A percentile compares a stretch with the other conserved stretches of the same genome.
Conservation (phyloP, 2,113 vertebrate genomes). For the Falco punctatus region DNA sequence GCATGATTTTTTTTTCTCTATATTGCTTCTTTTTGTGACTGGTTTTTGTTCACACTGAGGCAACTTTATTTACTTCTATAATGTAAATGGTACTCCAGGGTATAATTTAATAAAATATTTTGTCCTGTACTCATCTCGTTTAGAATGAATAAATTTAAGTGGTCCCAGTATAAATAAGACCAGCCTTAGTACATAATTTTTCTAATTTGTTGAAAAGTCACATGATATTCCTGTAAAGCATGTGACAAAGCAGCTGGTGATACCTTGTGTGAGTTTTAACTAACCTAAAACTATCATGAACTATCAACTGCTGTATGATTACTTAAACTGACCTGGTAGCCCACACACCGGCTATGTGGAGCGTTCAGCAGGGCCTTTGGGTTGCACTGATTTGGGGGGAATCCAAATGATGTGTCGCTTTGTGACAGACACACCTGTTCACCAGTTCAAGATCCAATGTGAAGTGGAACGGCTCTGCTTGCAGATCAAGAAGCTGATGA, state of each 20-base stretch:
- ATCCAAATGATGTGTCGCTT: too few relatives aligned
- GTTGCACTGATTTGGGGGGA: neutral
- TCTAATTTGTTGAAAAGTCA: neutral
- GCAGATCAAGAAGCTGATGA: accelerated
- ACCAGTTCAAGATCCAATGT: neutral
- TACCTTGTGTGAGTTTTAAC: neutral
- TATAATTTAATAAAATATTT: neutral
- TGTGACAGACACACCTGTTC: neutral
- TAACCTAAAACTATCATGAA: neutral
- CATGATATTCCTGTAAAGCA: neutral
- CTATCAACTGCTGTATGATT: neutral
- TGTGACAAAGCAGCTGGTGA: neutral
- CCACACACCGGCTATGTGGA: neutral
- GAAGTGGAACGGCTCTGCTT: neutral
- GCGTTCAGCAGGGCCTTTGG: accelerated
- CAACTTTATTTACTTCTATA: neutral
- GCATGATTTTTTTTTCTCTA: neutral
- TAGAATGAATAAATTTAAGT: neutral
- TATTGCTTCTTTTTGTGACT: neutral
- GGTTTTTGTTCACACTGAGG: neutral
- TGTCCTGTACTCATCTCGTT: neutral
- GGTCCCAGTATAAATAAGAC: neutral
- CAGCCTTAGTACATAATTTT: neutral
- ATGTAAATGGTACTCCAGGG: neutral
- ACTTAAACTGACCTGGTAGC: neutral